Base-by-base conservation (phyloP, 2,113 vertebrate genomes). In the Donacobius atricapilla region DNA sequence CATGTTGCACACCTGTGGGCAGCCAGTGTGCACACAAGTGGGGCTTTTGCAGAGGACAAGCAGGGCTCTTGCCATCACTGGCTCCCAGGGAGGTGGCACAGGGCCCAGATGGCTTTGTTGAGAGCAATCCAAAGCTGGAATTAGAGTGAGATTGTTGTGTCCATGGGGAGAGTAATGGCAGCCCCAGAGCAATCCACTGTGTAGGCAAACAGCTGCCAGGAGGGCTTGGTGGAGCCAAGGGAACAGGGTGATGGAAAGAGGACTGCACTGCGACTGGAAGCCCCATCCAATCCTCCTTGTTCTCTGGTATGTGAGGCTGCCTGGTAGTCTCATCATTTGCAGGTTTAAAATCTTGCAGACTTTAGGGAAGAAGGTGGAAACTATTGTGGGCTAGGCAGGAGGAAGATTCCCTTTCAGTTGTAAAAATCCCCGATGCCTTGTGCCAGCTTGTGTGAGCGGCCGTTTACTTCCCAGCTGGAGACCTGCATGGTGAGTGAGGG, bases 1-100 rank as follows among this genome's bases (percentile, higher is more conserved):
- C 45, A 1, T 2, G 11, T 15, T 7, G 22, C 33, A 19, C 33
- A 10, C 4, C 72, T 0, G 0, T 8, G 11, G 75, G 79, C 63
- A 85, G 78, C 40, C 78, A 4, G 0, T 0, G 4, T 2, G 64
- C 17, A 4, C 5, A 1, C 40, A 11, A n/a, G 15, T 10, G 24
- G 64, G 40, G 85, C 19, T 45, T 81, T 23, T 64, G 37, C 60
- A 69, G 35, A 8, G 23, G 25, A 24, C 44, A 28, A 37, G n/a
- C 47, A 19, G 27, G 66, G 20, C 40, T 18, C 8, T 9, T 28
- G 35, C 68, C 61, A 13, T 18, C 1, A 0, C 16, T 79, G 57
- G 27, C 21, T 78, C 40, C 35, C 1, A 3, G 24, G 64, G 24
- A 76, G 23, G 33, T 1, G 9, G 53, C 58, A 53, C 30, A 39